Evolutionary conservation across 37 sponge, comb jelly and placozoan species (phyloP), one percentile per base, ranked within the genome.

Genomic region (Hexactinellida sp.): DNA sequence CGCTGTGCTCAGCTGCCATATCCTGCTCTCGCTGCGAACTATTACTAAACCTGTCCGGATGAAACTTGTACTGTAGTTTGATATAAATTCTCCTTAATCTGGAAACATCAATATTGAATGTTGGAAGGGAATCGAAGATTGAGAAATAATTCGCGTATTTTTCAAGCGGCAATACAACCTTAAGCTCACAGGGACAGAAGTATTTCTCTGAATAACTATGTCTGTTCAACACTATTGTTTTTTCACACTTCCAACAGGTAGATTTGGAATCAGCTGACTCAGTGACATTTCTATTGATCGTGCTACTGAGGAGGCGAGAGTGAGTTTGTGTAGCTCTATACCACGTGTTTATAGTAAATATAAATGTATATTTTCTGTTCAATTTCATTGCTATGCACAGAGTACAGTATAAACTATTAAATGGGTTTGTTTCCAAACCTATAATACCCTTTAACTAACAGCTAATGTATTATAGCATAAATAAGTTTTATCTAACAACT

Each of bases 191-290:
- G 3, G 76, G 76, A n/a, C 76, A 63, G 30, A 63, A 63, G 76
- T 63, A 63, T 63, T 28, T 63, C 30, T 28, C 5, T 32, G 30
- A 25, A 63, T 63, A 63, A 7, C 19, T n/a, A n/a, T 25, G 76
- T 63, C 5, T 7, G 76, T 63, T 63, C 3, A n/a, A 25, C 21
- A 25, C 21, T 25, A 63, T 63, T 7, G 5, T 21, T 63, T 63
- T 63, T 63, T 63, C 19, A 63, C 76, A 63, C 76, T n/a, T 63
- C 76, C 76, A 63, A 63, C 76, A 63, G 25, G 76, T 47, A 47
- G 16, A 9, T 47, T 47, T 47, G 9, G n/a, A n/a, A n/a, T n/a
- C n/a, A n/a, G 52, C 16, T 47, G 52, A 47, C 16, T 47, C 16
- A 9, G 9, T 47, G 16, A 47, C 16, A 47, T 47, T 47, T 47